These are phyloP conservation scores for Sphaerophoria rueppellii DNA, from an alignment of 2,888 invertebrate genomes.

Conservation along the genomic window DNA sequence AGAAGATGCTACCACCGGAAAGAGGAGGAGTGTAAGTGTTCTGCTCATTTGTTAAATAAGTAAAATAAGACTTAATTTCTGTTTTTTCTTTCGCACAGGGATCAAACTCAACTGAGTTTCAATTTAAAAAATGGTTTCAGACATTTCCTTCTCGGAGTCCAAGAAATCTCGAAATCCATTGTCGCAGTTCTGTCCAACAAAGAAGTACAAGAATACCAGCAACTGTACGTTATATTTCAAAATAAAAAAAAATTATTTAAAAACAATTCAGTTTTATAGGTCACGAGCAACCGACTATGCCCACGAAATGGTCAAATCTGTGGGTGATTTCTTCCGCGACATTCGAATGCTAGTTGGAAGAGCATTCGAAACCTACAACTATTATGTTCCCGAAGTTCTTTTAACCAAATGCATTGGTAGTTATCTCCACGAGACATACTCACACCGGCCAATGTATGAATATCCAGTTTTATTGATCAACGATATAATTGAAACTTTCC, in stretches of 20 bases:
- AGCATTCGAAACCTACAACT: constrained; percentile 74
- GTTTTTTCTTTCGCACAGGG: constrained; percentile 25
- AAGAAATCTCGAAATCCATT: constrained; percentile 75
- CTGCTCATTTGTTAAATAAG: background rate
- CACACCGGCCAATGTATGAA: constrained; percentile 73
- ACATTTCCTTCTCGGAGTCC: constrained; percentile 74
- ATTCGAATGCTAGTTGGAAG: constrained; percentile 67
- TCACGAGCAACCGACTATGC: constrained; percentile 72
- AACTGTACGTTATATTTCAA: constrained; percentile 71
- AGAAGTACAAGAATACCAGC: constrained; percentile 74
- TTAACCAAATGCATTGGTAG: constrained; percentile 74
- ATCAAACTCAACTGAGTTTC: constrained; percentile 53
- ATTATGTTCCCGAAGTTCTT: constrained; percentile 75
- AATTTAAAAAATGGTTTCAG: constrained; percentile 73
- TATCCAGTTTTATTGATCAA: constrained; percentile 74
- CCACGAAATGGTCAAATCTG: constrained; percentile 68
- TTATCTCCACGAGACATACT: constrained; percentile 71
- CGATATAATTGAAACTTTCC: constrained; percentile 71
- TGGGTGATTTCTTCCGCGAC: constrained; percentile 74
- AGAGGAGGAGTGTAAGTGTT: constrained; percentile 57
- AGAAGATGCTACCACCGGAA: constrained; percentile 72
- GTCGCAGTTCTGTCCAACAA: constrained; percentile 74
- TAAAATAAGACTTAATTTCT: background rate
- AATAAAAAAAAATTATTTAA: background rate
- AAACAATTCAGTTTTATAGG: constrained; percentile 36